Evolutionary conservation across 2,888 invertebrate genomes (phyloP).

Genomic region (Eristalis pertinax): DNA sequence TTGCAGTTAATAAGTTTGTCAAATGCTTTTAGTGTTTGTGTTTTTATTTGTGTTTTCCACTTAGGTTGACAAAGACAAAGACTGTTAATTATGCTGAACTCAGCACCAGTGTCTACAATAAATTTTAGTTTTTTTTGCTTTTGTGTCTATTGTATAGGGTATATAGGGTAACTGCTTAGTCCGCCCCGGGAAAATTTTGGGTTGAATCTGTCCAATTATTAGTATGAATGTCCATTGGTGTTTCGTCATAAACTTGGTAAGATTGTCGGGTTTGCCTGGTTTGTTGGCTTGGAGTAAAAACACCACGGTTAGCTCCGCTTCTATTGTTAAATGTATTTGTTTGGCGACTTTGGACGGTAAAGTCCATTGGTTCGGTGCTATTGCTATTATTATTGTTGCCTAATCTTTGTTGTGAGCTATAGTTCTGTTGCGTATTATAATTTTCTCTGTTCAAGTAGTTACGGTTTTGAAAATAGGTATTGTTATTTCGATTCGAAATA

Average conservation of each 20-base stretch:
- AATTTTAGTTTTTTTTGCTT: conserved; percentile 6
- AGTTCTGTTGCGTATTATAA: not conserved
- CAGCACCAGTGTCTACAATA: conserved; percentile 32
- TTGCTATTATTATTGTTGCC: not conserved
- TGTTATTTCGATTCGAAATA: not conserved
- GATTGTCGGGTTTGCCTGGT: not conserved
- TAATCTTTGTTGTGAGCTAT: no score
- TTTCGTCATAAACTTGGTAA: no score
- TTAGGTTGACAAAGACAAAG: conserved; percentile 20
- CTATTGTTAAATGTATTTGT: no score
- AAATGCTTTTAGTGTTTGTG: not conserved
- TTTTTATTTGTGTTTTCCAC: conserved; percentile 18
- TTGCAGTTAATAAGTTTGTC: no score
- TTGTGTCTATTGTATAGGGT: conserved; percentile 14
- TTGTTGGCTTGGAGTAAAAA: conserved; percentile 9
- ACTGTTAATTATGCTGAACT: conserved; percentile 27
- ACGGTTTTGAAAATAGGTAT: not conserved
- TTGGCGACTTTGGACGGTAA: not conserved
- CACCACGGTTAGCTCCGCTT: not conserved
- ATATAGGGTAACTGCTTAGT: conserved; percentile 12
- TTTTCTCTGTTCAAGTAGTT: not conserved
- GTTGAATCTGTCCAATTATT: not conserved
- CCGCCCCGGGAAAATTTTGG: conserved; percentile 9
- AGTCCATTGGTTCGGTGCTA: not conserved
- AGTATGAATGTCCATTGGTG: conserved; percentile 16